Evolutionary conservation across 2,113 vertebrate species (phyloP), one percentile per base, ranked within the genome.

Genomic region (Heterotis niloticus): DNA sequence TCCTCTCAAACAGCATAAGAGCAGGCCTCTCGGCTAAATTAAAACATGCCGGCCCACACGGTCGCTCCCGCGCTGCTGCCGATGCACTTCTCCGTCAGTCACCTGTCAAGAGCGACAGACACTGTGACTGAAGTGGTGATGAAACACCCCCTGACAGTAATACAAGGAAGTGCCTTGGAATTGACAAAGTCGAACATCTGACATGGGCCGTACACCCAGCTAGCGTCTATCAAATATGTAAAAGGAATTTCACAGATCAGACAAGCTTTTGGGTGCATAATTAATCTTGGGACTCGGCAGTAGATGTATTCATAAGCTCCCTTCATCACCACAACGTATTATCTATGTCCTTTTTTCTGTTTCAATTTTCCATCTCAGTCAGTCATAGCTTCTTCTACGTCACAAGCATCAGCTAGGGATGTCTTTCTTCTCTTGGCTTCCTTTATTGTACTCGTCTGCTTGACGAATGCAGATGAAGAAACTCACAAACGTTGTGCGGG

Each of bases 191-290:
- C 65, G 54, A 23, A 56, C 56, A 77, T 77, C 60, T 77, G 75
- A 77, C 59, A 73, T 26, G 57, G 17, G 59, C 34, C 60, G 26
- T 34, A 10, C 29, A 78, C 73, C 81, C 54, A 72, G 78, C 57
- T 64, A 72, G 78, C 67, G 64, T 76, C 69, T 78, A 78, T 72
- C 73, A 59, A 29, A 66, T 76, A 80, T 44, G 81, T 78, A 78
- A 80, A 83, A 79, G 81, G 82, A 82, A 82, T 85, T 82, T 80
- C 68, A 80, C 82, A 83, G 83, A 82, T 82, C 79, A 79, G 68
- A 34, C 76, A 17, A 75, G 75, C 75, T 81, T 82, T 68, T 65
- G 79, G 72, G 71, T 66, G 78, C 29, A 52, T 82, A 82, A 86
- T 84, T 83, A 85, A 82, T 85, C 82, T 75, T 34, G 62, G 73